Base-by-base conservation (phyloP, 2,797 vertebrate genomes). In the Tenualosa thibaudeaui region DNA sequence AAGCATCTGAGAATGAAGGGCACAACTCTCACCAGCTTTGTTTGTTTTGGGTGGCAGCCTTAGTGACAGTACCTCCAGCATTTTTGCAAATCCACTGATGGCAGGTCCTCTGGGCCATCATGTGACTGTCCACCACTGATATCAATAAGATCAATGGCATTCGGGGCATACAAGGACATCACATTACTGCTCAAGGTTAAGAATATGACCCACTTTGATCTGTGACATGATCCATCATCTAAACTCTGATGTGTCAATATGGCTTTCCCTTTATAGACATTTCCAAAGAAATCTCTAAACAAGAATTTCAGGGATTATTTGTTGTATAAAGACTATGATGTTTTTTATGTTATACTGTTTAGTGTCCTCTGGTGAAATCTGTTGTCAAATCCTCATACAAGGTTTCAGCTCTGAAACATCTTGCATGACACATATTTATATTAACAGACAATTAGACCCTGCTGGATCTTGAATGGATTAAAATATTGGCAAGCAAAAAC, bases 91-190 rank as follows among this genome's bases (percentile, higher is more conserved):
- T 19, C 68, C 12, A 43, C 37, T 43, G 43, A 75, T 75, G 31
- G 37, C 60, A 46, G n/a, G 15, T 4, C 13, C n/a, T 46, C n/a
- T 26, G 50, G 51, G 24, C 24, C 19, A 26, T 5, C 13, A 54
- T 81, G 81, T 84, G 85, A 81, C 40, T 81, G 82, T 24, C 75
- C 83, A 31, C 83, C 82, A 81, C 43, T 13, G 46, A 86, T 68
- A 40, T 86, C 65, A 65, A 83, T 75, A 43, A 43, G 31, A 75
- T 75, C 68, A 40, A 75, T 75, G 68, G 37, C 68, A 40, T 75
- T 75, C 31, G 43, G 37, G 68, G 31, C 31, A 75, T 43, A 3
- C 68, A 2, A 71, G 26, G 26, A 5, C 65, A 71, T 71, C 65
- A 37, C 65, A 37, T 13, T 71, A 26, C 12, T 12, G 31, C 37